Evolutionary conservation across 2,113 vertebrate genomes (phyloP).

Genomic region (Clinocottus analis): DNA sequence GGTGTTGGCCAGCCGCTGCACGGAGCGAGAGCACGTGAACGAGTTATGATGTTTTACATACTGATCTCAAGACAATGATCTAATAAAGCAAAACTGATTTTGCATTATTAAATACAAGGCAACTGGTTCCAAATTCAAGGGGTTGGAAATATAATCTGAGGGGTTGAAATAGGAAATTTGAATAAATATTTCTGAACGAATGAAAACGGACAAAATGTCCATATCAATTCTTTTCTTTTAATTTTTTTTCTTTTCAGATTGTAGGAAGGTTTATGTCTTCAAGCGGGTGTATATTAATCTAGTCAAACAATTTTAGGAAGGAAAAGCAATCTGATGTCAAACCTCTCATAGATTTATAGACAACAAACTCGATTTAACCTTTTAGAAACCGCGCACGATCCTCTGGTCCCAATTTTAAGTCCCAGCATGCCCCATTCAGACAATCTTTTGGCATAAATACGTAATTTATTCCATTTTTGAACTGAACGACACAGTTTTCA

Average conservation of each 20-base stretch:
- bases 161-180: background rate
- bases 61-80: background rate
- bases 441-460: no score
- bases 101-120: background rate
- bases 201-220: no score
- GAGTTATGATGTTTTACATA: background rate
- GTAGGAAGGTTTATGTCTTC: background rate
- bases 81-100: slow-evolving; percentile 16
- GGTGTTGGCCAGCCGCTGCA: slow-evolving; percentile 95
- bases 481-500: no score
- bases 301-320: background rate
- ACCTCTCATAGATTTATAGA: background rate
- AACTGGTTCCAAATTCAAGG: background rate
- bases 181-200: background rate
- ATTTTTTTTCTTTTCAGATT: background rate
- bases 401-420: no score
- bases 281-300: background rate
- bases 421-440: no score
- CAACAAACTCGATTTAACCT: no score
- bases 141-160: background rate
- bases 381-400: no score
- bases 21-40: slow-evolving; percentile 6
- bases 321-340: background rate
- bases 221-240: background rate
- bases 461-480: no score